A percentile compares a stretch with the other conserved stretches of the same genome.
Conservation (phyloP, 2,797 vertebrate species). For the Clamator glandarius region DNA sequence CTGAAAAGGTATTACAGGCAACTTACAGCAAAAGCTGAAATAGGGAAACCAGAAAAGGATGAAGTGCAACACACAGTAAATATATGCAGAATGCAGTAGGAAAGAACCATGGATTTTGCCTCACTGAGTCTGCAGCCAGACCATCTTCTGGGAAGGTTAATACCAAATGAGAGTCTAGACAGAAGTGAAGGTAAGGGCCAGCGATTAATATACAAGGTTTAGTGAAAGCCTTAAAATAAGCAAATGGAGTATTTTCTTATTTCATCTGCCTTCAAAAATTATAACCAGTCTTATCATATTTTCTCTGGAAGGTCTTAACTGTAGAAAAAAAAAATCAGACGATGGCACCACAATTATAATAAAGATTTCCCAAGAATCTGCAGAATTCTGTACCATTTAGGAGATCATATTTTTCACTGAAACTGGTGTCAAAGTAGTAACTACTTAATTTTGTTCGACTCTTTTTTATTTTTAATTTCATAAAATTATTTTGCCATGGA, state of each 20-base stretch:
- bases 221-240: not conserved
- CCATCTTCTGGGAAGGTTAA: not conserved
- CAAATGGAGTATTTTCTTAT: not conserved
- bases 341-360: not conserved
- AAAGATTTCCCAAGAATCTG: not conserved
- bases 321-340: not conserved
- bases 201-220: not conserved
- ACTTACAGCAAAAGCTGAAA: not conserved
- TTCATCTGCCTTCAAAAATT: not conserved
- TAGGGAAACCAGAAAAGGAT: not conserved
- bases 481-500: not conserved
- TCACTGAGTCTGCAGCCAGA: not conserved
- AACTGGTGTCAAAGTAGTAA: not conserved
- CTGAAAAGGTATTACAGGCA: not conserved
- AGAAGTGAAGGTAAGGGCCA: not conserved
- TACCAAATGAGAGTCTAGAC: not conserved
- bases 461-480: not conserved
- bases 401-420: not conserved
- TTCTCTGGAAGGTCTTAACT: not conserved
- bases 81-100: not conserved
- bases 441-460: not conserved
- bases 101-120: not conserved
- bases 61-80: not conserved
- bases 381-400: not conserved
- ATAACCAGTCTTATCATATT: not conserved